Evolutionary conservation across 2,888 invertebrate species (phyloP).

Genomic region (Oscheius onirici): DNA sequence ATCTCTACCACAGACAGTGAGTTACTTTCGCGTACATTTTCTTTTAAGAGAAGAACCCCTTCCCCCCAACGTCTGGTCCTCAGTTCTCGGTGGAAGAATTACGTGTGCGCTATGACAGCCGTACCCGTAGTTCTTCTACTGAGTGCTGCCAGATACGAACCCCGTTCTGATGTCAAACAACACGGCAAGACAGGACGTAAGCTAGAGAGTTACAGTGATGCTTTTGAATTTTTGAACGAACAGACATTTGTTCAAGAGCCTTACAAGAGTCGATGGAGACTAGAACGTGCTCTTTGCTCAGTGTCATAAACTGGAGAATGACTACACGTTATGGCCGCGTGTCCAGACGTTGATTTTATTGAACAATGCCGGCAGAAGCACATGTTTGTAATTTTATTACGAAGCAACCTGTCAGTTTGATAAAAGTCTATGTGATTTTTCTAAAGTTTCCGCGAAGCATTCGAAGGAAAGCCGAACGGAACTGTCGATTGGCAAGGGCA

Average conservation of each 20-base stretch:
- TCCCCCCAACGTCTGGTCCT: background rate
- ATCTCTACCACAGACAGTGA: too few species aligned
- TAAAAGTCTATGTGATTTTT: conserved; percentile 35
- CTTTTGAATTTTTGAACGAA: too few species aligned
- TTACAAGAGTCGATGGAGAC: too few species aligned
- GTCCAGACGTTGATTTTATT: background rate
- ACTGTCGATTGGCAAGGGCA: conserved; percentile 71
- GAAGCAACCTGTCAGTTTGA: conserved; percentile 13
- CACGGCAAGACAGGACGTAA: too few species aligned
- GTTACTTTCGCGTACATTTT: too few species aligned
- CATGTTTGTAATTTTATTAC: conserved; percentile 15
- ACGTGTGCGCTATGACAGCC: background rate
- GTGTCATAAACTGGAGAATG: background rate
- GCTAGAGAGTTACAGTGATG: too few species aligned
- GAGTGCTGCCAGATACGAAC: background rate
- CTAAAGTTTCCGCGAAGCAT: conserved; percentile 67
- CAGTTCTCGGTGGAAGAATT: conserved; percentile 3
- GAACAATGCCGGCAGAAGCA: background rate
- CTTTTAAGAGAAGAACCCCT: too few species aligned
- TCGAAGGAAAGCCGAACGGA: conserved; percentile 66
- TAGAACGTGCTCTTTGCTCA: background rate
- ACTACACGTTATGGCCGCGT: background rate
- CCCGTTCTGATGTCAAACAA: too few species aligned
- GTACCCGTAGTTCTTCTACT: conserved; percentile 4
- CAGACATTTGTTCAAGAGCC: too few species aligned